A percentile compares a stretch with the other conserved stretches of the same genome.
Conservation (phyloP, 2,888 invertebrate genomes). For the Brachyptera risi region DNA sequence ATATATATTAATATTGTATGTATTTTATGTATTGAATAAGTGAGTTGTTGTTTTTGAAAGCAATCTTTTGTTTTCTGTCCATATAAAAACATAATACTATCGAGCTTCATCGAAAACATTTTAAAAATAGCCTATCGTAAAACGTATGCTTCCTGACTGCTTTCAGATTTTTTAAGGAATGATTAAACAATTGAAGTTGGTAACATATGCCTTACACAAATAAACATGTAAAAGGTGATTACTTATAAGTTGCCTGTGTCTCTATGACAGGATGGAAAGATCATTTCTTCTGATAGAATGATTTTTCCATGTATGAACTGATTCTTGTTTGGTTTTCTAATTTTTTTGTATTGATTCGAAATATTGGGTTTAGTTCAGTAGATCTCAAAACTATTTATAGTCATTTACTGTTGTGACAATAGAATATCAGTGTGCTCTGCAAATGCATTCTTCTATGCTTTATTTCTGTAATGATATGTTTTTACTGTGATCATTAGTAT, state of each 20-base stretch:
- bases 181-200: not conserved
- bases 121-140: not conserved
- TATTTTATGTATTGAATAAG: conserved; percentile 15
- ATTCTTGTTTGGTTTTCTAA: too few relatives aligned
- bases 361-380: too few relatives aligned
- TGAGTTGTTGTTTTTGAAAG: not conserved
- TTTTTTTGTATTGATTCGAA: too few relatives aligned
- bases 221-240: not conserved
- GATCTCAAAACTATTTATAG: too few relatives aligned
- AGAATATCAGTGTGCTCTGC: not conserved
- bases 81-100: not conserved
- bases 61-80: conserved; percentile 3
- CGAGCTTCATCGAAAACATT: not conserved
- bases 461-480: not conserved
- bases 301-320: not conserved
- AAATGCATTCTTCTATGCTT: not conserved
- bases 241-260: not conserved
- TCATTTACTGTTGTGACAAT: not conserved
- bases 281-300: not conserved
- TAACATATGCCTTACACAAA: conserved; percentile 4
- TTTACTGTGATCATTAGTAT: not conserved
- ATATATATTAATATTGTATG: conserved; percentile 14
- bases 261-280: not conserved
- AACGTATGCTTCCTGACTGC: conserved; percentile 7
- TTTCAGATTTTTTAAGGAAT: not conserved